Evolutionary conservation across 1,140 invertebrate genomes (phyloP), one percentile per base, ranked within the genome.

Genomic region (Akabosia matsudoensis): DNA sequence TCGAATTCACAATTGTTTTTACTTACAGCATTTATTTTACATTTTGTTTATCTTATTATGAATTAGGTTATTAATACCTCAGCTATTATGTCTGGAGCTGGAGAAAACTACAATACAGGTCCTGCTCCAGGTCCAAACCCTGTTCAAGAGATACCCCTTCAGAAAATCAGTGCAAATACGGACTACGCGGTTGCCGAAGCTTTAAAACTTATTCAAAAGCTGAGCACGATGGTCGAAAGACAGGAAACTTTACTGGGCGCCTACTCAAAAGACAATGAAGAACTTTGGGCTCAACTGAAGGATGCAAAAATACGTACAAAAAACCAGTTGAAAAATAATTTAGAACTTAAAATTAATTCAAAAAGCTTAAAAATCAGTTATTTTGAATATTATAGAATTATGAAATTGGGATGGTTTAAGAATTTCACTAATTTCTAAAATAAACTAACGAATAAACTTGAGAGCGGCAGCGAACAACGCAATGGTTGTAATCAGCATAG

Each of bases 241-340:
- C 76, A 76, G 51, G 79, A 79, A 70, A 37, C 70, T 34, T 52
- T 79, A 1, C 61, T 78, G 30, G 24, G 56, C 18, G 74, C 73
- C 1, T 80, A 71, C 70, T 73, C 74, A 73, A 70, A 71, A 13
- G 78, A 79, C 52, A 79, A 74, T 52, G 34, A 78, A 77, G 75
- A 78, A 14, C 64, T 74, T 30, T 73, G 76, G 24, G 34, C 4
- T 24, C 71, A 76, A 34, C 37, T 78, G 10, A 75, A 76, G 45
- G 76, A 45, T 31, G 54, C 31, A 56, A 30, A 79, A 72, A 74
- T 76, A 64, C 56, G 26, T 61, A 51, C 67, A 70, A 70, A 30
- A 14, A 26, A 14, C 2, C 28, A 30, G 13, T 70, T 56, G 14
- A 7, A 56, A 56, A 70, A 4, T 7, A 4, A 70, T n/a, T n/a